These are phyloP conservation scores for Autographa pulchrina DNA, from an alignment of 2,888 invertebrate genomes.

Conservation along the genomic window DNA sequence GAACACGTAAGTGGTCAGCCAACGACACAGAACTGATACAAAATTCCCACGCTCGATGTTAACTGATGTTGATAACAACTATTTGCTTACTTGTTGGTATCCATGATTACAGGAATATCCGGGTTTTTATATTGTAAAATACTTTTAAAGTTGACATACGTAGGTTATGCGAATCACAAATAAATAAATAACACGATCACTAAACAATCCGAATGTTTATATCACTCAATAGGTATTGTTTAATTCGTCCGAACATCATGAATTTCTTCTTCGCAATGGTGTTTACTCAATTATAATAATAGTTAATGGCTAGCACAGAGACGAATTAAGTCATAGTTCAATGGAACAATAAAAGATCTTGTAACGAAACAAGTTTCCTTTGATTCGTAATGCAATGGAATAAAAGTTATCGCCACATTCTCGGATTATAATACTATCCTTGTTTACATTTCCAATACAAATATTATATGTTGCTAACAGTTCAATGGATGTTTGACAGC, in stretches of 20 bases:
- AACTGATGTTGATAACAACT: conserved; percentile 59
- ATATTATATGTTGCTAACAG: conserved; percentile 37
- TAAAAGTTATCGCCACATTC: conserved; percentile 48
- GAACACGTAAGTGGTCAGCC: conserved; percentile 13
- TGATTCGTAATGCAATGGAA: conserved; percentile 29
- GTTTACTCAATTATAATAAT: conserved; percentile 48
- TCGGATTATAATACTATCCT: conserved; percentile 46
- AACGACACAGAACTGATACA: conserved; percentile 29
- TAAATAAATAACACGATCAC: conserved; percentile 16
- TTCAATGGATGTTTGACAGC: conserved; percentile 28
- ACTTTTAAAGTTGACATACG: not conserved
- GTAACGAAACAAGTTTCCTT: conserved; percentile 41
- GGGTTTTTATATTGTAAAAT: conserved; percentile 10
- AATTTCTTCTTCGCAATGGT: conserved; percentile 49
- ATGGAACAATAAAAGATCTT: conserved; percentile 38
- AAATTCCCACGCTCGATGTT: conserved; percentile 64
- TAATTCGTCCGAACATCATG: conserved; percentile 45
- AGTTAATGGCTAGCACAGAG: conserved; percentile 42
- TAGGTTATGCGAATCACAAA: not conserved
- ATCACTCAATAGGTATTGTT: conserved; percentile 20
- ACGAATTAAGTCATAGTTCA: conserved; percentile 44
- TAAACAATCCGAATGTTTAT: conserved; percentile 12
- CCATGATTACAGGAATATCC: conserved; percentile 37
- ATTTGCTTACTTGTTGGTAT: conserved; percentile 62
- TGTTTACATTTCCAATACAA: conserved; percentile 42